These are phyloP conservation scores for Hoplostethus atlanticus DNA, from an alignment of 2,797 vertebrate genomes.

Conservation along the genomic window DNA sequence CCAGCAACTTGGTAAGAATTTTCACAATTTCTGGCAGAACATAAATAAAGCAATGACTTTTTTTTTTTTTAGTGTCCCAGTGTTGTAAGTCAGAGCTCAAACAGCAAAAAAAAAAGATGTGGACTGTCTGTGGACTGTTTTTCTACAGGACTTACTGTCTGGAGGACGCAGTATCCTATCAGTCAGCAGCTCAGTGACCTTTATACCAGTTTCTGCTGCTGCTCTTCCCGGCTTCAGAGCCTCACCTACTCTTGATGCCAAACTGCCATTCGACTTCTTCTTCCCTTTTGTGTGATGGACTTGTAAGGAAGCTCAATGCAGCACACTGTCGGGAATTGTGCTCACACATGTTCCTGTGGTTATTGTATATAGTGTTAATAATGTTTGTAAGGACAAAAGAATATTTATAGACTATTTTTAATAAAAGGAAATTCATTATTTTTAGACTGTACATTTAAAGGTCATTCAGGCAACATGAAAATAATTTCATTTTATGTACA, in stretches of 20 bases:
- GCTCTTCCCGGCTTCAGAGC: slow-evolving; percentile 90
- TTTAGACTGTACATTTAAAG: slow-evolving; percentile 5
- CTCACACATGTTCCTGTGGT: neutral
- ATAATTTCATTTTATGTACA: slow-evolving; percentile 28
- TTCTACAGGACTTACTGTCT: slow-evolving; percentile 56
- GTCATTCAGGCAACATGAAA: no score
- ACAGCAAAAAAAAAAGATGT: no score
- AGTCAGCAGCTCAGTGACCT: slow-evolving; percentile 86
- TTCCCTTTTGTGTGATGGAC: slow-evolving; percentile 91
- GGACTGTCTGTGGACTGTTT: neutral
- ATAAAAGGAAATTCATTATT: slow-evolving; percentile 44
- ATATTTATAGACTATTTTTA: slow-evolving; percentile 28
- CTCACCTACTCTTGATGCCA: slow-evolving; percentile 89
- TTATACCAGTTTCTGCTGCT: slow-evolving; percentile 87
- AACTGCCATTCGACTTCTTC: slow-evolving; percentile 94
- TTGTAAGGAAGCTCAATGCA: no score
- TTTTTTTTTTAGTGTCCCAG: neutral
- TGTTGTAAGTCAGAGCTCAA: neutral
- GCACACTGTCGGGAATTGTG: neutral
- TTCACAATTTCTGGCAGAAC: no score
- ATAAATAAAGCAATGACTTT: no score
- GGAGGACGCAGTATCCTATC: slow-evolving; percentile 66
- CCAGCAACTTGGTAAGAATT: slow-evolving; percentile 84
- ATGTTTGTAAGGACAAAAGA: slow-evolving; percentile 22
- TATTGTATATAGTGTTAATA: slow-evolving; percentile 37